Evolutionary conservation across 2,113 vertebrate species (phyloP).

Genomic region (Tachysurus vachellii): DNA sequence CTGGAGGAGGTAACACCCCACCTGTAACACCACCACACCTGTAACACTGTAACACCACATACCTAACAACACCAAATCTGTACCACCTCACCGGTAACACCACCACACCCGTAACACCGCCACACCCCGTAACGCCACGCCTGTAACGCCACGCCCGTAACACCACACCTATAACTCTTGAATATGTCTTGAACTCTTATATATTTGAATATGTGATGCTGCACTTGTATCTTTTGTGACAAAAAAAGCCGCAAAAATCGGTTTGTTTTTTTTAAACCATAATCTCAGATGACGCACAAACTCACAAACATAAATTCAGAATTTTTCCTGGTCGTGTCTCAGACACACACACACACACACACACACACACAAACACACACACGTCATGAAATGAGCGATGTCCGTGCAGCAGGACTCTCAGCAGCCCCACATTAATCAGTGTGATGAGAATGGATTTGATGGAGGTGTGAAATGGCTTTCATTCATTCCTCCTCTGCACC

Average conservation of each 20-base stretch:
- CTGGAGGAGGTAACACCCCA: slow-evolving; percentile 81
- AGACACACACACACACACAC: neutral
- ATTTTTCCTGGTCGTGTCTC: neutral
- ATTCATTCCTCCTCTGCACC: slow-evolving; percentile 53
- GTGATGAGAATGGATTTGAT: slow-evolving; percentile 61
- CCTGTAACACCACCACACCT: neutral
- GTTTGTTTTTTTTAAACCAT: neutral
- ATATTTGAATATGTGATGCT: fast-evolving
- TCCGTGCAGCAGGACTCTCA: neutral
- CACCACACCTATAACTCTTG: neutral
- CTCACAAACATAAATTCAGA: neutral
- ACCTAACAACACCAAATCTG: neutral
- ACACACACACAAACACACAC: neutral
- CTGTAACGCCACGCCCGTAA: neutral
- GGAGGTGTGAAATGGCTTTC: slow-evolving; percentile 57
- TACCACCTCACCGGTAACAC: neutral
- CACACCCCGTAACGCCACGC: neutral
- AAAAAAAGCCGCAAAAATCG: neutral
- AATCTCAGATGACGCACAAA: neutral
- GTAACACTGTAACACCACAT: neutral
- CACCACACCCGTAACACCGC: neutral
- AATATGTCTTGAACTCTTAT: no score
- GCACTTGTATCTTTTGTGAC: no score
- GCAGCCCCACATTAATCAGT: slow-evolving; percentile 54
- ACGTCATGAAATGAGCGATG: slow-evolving; percentile 14